phyloP scores from a whole-genome alignment of 2,797 vertebrate genomes.

The Urocyon cinereoargenteus region DNA sequence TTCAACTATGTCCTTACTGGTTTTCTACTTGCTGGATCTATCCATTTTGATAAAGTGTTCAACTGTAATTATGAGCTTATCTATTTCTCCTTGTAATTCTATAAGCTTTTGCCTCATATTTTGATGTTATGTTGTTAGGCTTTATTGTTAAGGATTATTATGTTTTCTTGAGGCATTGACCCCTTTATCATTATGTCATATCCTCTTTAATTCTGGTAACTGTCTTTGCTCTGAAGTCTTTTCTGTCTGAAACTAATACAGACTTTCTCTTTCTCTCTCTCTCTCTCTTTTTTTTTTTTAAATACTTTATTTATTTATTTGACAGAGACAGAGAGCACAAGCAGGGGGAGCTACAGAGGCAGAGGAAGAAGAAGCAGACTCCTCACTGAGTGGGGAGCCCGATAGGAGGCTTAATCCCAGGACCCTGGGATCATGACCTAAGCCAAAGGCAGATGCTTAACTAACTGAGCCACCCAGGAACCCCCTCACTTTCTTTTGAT shows the following conservation, averaged over 20 bases:
- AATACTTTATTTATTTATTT: no score
- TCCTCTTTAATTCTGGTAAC: not conserved
- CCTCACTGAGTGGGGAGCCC: no score
- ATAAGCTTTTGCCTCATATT: not conserved
- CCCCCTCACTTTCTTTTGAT: not conserved
- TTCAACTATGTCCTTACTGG: not conserved
- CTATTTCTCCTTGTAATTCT: not conserved
- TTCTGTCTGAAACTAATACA: not conserved
- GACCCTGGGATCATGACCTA: no score
- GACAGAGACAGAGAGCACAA: no score
- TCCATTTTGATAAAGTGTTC: not conserved
- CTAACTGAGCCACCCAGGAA: no score
- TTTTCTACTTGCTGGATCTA: not conserved
- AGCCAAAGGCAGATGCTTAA: no score
- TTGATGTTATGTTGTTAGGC: not conserved
- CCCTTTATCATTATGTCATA: not conserved
- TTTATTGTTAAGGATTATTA: not conserved
- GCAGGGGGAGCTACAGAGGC: no score
- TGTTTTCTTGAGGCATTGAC: not conserved
- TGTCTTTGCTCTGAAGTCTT: not conserved
- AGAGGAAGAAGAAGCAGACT: no score
- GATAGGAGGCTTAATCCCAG: no score
- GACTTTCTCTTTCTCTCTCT: not conserved
- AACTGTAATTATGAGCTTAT: not conserved
- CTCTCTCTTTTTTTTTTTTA: no score